These are phyloP conservation scores for Sebastes elongatus DNA, from an alignment of 2,797 vertebrate genomes.

Conservation along the genomic window DNA sequence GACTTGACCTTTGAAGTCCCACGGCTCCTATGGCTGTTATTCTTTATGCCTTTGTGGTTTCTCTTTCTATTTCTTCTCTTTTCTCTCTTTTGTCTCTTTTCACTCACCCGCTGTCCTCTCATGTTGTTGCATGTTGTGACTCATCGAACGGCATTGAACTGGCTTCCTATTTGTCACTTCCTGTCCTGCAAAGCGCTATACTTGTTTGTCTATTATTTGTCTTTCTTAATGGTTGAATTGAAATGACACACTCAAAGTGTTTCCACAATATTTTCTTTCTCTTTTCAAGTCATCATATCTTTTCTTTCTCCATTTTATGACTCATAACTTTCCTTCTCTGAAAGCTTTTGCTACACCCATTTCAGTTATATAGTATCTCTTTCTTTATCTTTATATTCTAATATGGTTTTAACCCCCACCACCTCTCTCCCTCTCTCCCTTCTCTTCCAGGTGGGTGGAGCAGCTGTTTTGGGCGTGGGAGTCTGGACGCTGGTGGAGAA, in stretches of 20 bases:
- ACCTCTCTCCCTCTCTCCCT: not conserved
- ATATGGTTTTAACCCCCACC: not conserved
- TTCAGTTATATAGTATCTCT: not conserved
- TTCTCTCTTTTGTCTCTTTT: not conserved
- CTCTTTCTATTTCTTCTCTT: constrained; percentile 5
- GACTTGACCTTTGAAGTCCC: constrained; percentile 11
- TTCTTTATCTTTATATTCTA: not conserved
- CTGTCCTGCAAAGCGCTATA: not conserved
- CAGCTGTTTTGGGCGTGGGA: constrained; percentile 86
- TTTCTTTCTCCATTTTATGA: not conserved
- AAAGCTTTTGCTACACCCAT: not conserved
- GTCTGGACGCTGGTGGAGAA: constrained; percentile 90
- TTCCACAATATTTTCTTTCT: not conserved
- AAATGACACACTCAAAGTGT: not conserved
- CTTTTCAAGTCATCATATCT: not conserved
- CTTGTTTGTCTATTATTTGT: not conserved
- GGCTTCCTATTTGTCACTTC: constrained; percentile 14
- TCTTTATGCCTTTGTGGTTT: constrained; percentile 10
- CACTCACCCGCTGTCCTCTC: not conserved
- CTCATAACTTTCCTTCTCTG: not conserved
- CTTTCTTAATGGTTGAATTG: not conserved
- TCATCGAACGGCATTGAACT: constrained; percentile 9
- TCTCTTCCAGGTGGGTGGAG: constrained; percentile 83
- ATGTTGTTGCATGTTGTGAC: not conserved
- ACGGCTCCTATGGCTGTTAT: not conserved